Conservation (phyloP, 2,888 invertebrate species). For the Cantharis rustica region DNA sequence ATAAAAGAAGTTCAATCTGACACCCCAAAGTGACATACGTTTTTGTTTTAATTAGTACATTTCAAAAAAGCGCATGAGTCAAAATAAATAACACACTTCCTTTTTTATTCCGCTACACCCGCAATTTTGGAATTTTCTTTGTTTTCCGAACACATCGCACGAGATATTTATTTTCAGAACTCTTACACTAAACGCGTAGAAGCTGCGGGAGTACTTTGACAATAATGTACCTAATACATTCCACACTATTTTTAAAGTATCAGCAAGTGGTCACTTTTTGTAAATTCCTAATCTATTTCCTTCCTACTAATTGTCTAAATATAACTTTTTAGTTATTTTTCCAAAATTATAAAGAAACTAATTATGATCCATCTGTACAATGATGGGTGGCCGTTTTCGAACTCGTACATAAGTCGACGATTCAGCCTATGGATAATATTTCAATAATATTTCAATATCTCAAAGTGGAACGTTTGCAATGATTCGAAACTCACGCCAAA, state of each 20-base stretch:
- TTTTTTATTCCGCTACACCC: conserved; percentile 46
- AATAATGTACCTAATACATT: not conserved
- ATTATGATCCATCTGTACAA: too few species aligned
- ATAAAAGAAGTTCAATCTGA: conserved; percentile 36
- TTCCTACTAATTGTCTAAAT: too few species aligned
- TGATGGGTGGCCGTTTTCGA: too few species aligned
- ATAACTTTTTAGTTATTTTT: too few species aligned
- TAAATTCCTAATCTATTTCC: not conserved
- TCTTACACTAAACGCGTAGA: conserved; percentile 34
- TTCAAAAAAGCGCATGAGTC: conserved; percentile 44
- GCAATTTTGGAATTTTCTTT: conserved; percentile 48
- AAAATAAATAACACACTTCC: conserved; percentile 49
- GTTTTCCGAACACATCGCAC: conserved; percentile 39
- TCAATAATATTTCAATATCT: too few species aligned
- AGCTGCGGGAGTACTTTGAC: conserved; percentile 17
- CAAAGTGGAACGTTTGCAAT: too few species aligned
- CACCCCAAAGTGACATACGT: conserved; percentile 26
- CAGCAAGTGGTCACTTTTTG: not conserved
- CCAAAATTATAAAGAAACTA: too few species aligned
- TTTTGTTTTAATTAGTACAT: conserved; percentile 42
- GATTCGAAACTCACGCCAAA: too few species aligned
- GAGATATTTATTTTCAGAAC: conserved; percentile 26
- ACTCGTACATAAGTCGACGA: too few species aligned
- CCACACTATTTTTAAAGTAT: not conserved
- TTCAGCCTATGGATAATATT: too few species aligned